Conservation (phyloP, 1,140 invertebrate genomes). For the Cydia splendana region DNA sequence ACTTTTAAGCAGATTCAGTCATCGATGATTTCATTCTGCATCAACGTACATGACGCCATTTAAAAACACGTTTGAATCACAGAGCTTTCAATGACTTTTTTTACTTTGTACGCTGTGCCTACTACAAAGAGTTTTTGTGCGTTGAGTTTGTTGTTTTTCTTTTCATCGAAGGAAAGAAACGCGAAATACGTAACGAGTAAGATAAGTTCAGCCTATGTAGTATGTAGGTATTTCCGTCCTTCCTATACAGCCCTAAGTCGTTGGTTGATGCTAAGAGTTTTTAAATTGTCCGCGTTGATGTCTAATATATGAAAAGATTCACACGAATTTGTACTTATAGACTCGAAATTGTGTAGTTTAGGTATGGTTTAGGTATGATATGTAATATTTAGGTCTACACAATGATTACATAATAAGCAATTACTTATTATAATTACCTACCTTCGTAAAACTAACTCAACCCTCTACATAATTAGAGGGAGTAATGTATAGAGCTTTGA, state of each 20-base stretch:
- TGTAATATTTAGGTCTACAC: too few relatives aligned
- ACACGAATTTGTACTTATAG: neutral
- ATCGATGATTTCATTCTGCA: constrained; percentile 25
- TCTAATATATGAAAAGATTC: neutral
- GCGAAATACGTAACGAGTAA: neutral
- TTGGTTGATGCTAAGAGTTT: neutral
- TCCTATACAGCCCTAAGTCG: neutral
- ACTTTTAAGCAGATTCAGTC: neutral
- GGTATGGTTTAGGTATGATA: too few relatives aligned
- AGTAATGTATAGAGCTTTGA: neutral
- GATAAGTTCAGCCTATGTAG: neutral
- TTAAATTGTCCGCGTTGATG: constrained; percentile 1
- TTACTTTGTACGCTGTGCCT: neutral
- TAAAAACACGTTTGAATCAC: constrained; percentile 11
- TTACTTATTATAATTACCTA: too few relatives aligned
- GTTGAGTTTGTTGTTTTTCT: neutral
- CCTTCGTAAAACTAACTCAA: too few relatives aligned
- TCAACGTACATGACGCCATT: constrained; percentile 14
- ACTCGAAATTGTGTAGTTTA: too few relatives aligned
- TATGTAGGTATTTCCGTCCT: neutral
- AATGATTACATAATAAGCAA: too few relatives aligned
- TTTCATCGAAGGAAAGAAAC: neutral
- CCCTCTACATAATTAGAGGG: too few relatives aligned
- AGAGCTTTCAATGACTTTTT: constrained; percentile 8
- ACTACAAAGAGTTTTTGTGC: constrained; percentile 5